These are phyloP conservation scores for Ornithorhynchus anatinus DNA, from an alignment of 2,113 vertebrate genomes.

Conservation along the genomic window DNA sequence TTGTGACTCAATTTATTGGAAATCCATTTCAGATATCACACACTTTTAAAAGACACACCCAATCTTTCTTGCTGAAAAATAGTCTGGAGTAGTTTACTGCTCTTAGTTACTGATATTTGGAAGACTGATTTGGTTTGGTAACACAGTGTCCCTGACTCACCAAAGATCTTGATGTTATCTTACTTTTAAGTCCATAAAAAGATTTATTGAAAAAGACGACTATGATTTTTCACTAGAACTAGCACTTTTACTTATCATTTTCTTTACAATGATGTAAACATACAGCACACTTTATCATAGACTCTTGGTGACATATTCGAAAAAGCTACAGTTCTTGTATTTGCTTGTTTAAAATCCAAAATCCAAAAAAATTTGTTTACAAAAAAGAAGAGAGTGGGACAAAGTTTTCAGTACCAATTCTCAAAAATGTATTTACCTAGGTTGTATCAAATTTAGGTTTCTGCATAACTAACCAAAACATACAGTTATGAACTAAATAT, in stretches of 20 bases:
- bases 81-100: conserved; percentile 56
- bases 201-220: conserved; percentile 20
- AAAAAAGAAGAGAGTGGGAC: background rate
- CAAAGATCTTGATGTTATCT: conserved; percentile 53
- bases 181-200: conserved; percentile 47
- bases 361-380: background rate
- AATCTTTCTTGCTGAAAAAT: conserved; percentile 69
- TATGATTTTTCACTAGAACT: background rate
- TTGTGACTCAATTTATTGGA: conserved; percentile 67
- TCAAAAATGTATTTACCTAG: background rate
- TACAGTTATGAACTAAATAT: no score
- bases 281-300: background rate
- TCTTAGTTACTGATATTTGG: conserved; percentile 63
- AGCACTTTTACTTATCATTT: conserved; percentile 2
- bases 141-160: conserved; percentile 56
- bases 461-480: no score
- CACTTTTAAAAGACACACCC: conserved; percentile 66
- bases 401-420: background rate
- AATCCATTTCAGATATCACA: conserved; percentile 73
- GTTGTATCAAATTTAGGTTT: no score
- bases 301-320: background rate
- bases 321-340: background rate
- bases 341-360: background rate
- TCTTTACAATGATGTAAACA: background rate
- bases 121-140: conserved; percentile 63